Conservation (phyloP, 2,888 invertebrate species). For the Drosophila falleni region DNA sequence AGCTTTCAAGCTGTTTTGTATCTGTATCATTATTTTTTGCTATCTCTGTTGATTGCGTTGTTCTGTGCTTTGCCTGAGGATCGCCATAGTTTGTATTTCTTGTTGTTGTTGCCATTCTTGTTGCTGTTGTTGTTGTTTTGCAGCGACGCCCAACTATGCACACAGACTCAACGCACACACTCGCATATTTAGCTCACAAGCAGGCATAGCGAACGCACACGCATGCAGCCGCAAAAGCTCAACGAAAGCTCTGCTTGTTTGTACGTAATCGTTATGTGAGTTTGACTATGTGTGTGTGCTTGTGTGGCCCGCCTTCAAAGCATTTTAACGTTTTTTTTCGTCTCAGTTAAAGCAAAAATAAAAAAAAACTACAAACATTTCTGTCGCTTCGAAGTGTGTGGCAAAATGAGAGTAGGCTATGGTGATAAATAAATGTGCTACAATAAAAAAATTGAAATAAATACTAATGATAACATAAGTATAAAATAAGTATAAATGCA, state of each 20-base stretch:
- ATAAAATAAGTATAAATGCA: not conserved
- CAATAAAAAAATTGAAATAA: conserved; percentile 13
- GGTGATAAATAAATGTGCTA: conserved; percentile 41
- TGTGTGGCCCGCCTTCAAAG: conserved; percentile 45
- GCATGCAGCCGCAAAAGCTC: conserved; percentile 64
- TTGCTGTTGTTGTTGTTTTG: conserved; percentile 20
- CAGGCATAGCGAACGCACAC: conserved; percentile 42
- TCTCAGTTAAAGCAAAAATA: conserved; percentile 34
- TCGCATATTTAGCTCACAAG: conserved; percentile 24
- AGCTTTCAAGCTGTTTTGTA: conserved; percentile 38
- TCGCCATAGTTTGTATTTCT: conserved; percentile 37
- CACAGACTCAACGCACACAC: conserved; percentile 35
- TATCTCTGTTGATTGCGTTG: conserved; percentile 41
- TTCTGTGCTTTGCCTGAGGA: conserved; percentile 37
- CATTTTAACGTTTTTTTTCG: conserved; percentile 48
- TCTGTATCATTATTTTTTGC: conserved; percentile 30
- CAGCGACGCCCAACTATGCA: conserved; percentile 37
- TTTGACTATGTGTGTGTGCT: conserved; percentile 25
- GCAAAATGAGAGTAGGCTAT: conserved; percentile 31
- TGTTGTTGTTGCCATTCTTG: not conserved
- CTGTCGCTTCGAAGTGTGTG: conserved; percentile 37
- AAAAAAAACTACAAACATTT: conserved; percentile 54
- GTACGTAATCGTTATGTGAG: conserved; percentile 17
- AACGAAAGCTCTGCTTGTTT: conserved; percentile 53
- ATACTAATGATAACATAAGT: not conserved